Evolutionary conservation across 1,140 invertebrate species (phyloP).

Genomic region (Grapholita molesta): DNA sequence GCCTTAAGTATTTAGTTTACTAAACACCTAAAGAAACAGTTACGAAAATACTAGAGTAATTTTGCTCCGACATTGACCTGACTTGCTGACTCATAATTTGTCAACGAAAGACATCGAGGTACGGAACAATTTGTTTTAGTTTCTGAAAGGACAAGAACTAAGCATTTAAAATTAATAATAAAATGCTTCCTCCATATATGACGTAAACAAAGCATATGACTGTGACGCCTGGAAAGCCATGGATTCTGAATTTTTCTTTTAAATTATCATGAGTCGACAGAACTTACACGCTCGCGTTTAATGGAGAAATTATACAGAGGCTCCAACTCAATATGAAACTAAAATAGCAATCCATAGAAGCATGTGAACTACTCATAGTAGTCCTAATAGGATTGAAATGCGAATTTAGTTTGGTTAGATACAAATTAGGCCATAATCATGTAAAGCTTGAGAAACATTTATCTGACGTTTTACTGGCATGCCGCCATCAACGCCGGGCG

Average conservation of each 20-base stretch:
- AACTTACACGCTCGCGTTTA: too few species aligned
- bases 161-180: neutral
- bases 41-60: neutral
- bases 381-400: too few species aligned
- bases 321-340: too few species aligned
- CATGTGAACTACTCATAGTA: too few species aligned
- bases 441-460: neutral
- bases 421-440: neutral
- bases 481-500: neutral
- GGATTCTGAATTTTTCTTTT: too few species aligned
- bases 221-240: too few species aligned
- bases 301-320: too few species aligned
- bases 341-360: too few species aligned
- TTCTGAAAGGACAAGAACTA: neutral
- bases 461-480: slow-evolving; percentile 2
- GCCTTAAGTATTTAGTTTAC: neutral
- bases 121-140: neutral
- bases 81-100: neutral
- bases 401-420: neutral
- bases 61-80: neutral
- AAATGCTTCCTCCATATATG: too few species aligned
- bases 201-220: too few species aligned
- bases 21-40: neutral
- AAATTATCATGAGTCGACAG: too few species aligned
- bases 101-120: neutral